A percentile compares a stretch with the other conserved stretches of the same genome.
Evolutionary conservation across 2,113 vertebrate genomes (phyloP).

Genomic region (Microcebus murinus): DNA sequence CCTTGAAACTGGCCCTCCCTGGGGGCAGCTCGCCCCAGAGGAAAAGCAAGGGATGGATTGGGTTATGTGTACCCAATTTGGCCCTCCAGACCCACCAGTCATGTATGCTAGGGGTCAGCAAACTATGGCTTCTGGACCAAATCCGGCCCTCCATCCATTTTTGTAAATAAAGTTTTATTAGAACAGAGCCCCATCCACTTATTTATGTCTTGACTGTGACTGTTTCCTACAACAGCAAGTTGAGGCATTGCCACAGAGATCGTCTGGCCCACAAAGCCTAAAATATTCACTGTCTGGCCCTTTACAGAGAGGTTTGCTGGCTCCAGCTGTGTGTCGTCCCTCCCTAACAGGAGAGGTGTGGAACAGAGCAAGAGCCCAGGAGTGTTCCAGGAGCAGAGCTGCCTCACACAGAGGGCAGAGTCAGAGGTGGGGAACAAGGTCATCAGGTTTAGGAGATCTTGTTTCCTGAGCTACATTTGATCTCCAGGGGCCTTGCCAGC

Average conservation of each 20-base stretch:
- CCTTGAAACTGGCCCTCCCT: background rate
- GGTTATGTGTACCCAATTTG: fast-evolving
- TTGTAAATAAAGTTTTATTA: background rate
- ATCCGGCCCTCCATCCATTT: background rate
- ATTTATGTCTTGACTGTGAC: background rate
- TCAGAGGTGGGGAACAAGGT: background rate
- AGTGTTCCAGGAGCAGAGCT: background rate
- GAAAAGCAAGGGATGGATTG: background rate
- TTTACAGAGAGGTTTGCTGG: background rate
- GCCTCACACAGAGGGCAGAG: background rate
- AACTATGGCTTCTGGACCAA: background rate
- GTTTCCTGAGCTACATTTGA: background rate
- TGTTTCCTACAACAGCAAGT: background rate
- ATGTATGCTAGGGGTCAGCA: background rate
- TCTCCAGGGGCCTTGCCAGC: background rate
- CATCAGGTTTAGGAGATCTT: background rate
- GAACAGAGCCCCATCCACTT: background rate
- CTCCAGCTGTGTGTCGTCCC: too few species aligned
- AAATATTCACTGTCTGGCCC: background rate
- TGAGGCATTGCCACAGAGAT: background rate
- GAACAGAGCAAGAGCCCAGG: background rate
- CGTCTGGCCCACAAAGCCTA: background rate
- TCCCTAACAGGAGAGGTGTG: background rate
- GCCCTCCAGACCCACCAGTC: background rate
- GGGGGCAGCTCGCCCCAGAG: too few species aligned